These are phyloP conservation scores for Leucosticte australis DNA, from an alignment of 2,113 vertebrate genomes.

Conservation along the genomic window DNA sequence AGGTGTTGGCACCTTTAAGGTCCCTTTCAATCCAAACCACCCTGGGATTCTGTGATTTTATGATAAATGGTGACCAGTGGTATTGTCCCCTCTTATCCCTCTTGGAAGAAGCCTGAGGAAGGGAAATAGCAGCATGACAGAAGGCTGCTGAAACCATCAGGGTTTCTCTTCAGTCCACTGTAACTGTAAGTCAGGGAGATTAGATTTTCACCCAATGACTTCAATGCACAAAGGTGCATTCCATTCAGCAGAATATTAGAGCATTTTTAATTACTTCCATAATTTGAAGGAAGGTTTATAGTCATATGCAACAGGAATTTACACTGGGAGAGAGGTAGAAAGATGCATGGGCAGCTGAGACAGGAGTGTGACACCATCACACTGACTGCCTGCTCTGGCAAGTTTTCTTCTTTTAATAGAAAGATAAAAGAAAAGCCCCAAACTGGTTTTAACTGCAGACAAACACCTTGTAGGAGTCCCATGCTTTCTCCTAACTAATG, in stretches of 20 bases:
- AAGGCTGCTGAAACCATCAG: not conserved
- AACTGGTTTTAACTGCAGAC: not conserved
- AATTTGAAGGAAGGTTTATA: not conserved
- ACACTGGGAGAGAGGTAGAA: not conserved
- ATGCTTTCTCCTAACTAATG: not conserved
- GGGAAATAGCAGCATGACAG: not conserved
- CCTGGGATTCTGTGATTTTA: not conserved
- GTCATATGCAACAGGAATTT: not conserved
- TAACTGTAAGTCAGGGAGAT: not conserved
- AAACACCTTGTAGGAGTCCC: not conserved
- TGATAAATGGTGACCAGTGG: not conserved
- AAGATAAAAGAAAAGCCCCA: not conserved
- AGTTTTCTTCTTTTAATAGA: not conserved
- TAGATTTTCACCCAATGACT: not conserved
- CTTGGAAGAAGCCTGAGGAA: not conserved
- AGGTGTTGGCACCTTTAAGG: not conserved
- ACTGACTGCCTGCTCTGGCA: not conserved
- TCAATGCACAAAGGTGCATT: not conserved
- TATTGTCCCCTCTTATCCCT: not conserved
- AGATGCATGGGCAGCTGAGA: not conserved
- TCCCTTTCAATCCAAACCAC: not conserved
- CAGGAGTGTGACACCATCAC: not conserved
- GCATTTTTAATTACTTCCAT: not conserved
- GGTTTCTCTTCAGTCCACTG: not conserved
- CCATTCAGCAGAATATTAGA: not conserved